Base-by-base conservation (phyloP, 2,797 vertebrate species). In the Propithecus perrieri region DNA sequence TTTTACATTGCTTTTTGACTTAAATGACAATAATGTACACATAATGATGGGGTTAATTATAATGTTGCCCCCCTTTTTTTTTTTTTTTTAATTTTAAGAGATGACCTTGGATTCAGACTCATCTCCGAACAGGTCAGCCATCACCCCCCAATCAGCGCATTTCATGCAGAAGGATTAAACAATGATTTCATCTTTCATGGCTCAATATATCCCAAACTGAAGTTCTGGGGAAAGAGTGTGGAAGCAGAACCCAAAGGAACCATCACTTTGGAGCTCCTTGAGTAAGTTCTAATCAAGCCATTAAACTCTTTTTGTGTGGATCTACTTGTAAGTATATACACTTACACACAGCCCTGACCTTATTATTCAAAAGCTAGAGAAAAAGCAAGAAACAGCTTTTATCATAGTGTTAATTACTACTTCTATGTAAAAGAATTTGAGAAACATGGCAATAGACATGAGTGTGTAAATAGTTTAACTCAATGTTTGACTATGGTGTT, bases 221-320 rank as follows among this genome's bases (percentile, higher is more conserved):
- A 99, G 97, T 99, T 99, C 97, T 99, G 99, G 99, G 99, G 99
- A 3, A 99, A 99, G 98, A 99, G 99, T 0, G 99, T 99, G 89
- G 99, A 99, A 98, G 99, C 99, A 0, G 99, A 99, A 97, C 99
- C 99, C 80, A 99, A 99, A 97, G 99, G 99, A 97, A 99, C 99
- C 12, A 99, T 99, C 98, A 99, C 99, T 28, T 98, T 99, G 98
- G 99, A 99, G 98, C 99, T 99, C 72, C 99, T 99, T 91, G 99
- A 99, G 99, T 99, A 98, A 99, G 99, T 99, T 48, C 48, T 46
- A 78, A 20, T 41, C 30, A 4, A 35, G 9, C 38, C 41, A 1
- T 50, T 91, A 4, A 14, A 22, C 50, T 33, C 33, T 10, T 53
- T 46, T 59, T 26, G 6, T 11, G 17, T n/a, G 5, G 4, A 7